Conservation (phyloP, 2,888 invertebrate genomes). For the Alentia gelatinosa region DNA sequence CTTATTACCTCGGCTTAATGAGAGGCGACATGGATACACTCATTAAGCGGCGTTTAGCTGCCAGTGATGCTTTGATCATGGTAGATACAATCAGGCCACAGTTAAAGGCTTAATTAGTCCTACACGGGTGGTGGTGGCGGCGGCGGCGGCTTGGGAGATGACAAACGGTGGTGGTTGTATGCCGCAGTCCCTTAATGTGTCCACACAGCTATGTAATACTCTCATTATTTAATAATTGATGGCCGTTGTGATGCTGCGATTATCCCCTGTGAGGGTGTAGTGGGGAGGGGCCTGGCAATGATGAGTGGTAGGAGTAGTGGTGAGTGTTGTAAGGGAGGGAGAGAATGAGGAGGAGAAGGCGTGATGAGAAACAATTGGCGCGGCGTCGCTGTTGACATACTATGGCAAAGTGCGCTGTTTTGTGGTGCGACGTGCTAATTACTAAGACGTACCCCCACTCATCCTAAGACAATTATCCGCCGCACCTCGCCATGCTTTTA, state of each 20-base stretch:
- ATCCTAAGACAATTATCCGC: background rate
- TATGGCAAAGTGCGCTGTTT: background rate
- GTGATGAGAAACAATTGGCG: background rate
- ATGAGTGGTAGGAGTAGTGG: background rate
- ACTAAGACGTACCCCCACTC: background rate
- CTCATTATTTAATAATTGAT: slow-evolving; percentile 22
- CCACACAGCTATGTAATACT: background rate
- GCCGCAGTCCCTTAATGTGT: background rate
- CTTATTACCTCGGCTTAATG: slow-evolving; percentile 23
- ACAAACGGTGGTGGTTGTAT: slow-evolving; percentile 17
- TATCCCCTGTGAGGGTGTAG: background rate
- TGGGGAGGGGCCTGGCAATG: background rate
- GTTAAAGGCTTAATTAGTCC: slow-evolving; percentile 43
- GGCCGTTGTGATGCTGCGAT: background rate
- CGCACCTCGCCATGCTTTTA: background rate
- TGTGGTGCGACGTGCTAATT: background rate
- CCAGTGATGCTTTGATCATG: background rate
- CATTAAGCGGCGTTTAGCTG: slow-evolving; percentile 35
- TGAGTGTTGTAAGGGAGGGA: background rate
- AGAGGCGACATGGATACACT: slow-evolving; percentile 15
- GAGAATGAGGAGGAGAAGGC: background rate
- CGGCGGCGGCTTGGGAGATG: background rate
- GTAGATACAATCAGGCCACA: slow-evolving; percentile 11
- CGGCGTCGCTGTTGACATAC: background rate
- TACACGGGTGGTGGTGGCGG: background rate